phyloP scores from a whole-genome alignment of 2,888 invertebrate genomes.

The Panopea generosa region DNA sequence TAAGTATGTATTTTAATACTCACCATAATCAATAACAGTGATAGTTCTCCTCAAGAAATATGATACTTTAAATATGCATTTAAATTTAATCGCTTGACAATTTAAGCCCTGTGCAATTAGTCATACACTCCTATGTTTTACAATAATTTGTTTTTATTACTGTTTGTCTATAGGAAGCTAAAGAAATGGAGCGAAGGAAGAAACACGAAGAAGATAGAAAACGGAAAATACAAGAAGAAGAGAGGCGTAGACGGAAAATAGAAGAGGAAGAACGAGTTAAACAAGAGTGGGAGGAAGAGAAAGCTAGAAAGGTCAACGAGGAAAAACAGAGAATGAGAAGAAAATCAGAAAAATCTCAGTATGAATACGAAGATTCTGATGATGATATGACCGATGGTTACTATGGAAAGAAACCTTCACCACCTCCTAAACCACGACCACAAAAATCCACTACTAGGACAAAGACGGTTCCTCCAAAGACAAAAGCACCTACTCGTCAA shows the following conservation, averaged over 20 bases:
- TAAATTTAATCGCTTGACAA: too few species aligned
- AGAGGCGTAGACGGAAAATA: conserved; percentile 37
- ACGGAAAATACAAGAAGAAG: conserved; percentile 56
- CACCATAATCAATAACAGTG: too few species aligned
- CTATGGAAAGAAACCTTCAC: conserved; percentile 24
- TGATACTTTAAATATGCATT: too few species aligned
- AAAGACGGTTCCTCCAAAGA: conserved; percentile 4
- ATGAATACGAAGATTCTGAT: conserved; percentile 36
- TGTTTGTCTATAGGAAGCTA: conserved; percentile 52
- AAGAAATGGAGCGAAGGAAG: conserved; percentile 53
- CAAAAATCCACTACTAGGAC: neutral
- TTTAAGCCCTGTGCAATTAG: too few species aligned
- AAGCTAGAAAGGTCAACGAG: conserved; percentile 43
- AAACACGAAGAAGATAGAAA: conserved; percentile 54
- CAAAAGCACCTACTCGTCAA: conserved; percentile 1
- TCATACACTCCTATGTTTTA: too few species aligned
- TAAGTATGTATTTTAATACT: too few species aligned
- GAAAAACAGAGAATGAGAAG: conserved; percentile 53
- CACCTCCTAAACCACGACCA: conserved; percentile 20
- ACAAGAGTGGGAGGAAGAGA: conserved; percentile 54
- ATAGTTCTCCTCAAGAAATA: too few species aligned
- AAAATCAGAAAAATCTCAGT: conserved; percentile 39
- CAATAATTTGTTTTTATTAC: too few species aligned
- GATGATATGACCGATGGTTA: conserved; percentile 10
- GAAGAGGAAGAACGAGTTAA: conserved; percentile 39